Evolutionary conservation across 2,113 vertebrate genomes (phyloP), one percentile per base, ranked within the genome.

Genomic region (Lonchura striata): DNA sequence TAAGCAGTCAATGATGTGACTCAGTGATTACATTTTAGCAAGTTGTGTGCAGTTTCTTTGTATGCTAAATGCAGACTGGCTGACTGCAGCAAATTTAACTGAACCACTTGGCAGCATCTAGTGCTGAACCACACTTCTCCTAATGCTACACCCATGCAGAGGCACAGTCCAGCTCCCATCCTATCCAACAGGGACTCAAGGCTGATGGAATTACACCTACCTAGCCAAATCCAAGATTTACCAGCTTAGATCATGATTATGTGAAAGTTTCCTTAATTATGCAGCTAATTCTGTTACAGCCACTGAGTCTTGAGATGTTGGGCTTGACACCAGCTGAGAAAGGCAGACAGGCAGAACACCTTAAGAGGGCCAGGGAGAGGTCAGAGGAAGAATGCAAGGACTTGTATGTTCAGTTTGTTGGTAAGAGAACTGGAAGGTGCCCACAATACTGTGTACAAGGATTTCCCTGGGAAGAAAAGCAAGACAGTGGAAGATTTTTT

Each of bases 21-120:
- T 96, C 95, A 90, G 95, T 97, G 97, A 96, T 95, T 97, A 97
- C 93, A 95, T 95, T 96, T 98, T 96, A 97, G 95, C 93, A 97
- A 92, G 82, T 92, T 83, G 91, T 85, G 76, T 17, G 46, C 88
- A 88, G 64, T 97, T 96, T 87, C 88, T 96, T 86, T 93, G 82
- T 44, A 59, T 95, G 92, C 95, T 91, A 95, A 97, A 82, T 54
- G 91, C 24, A 65, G 91, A 96, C 82, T 94, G 93, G 82, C 94
- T 92, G 94, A 95, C 76, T 93, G 92, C 64, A 95, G 96, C 95
- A 95, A 82, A 96, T 91, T 89, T 79, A 88, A 83, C 89, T 54
- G 49, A 95, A 86, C 52, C 74, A 59, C 65, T 71, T 92, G 95
- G 83, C 93, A 96, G 92, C 79, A 57, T 80, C 93, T 78, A 88